Evolutionary conservation across 2,113 vertebrate genomes (phyloP), one percentile per base, ranked within the genome.

Genomic region (Callionymus lyra): DNA sequence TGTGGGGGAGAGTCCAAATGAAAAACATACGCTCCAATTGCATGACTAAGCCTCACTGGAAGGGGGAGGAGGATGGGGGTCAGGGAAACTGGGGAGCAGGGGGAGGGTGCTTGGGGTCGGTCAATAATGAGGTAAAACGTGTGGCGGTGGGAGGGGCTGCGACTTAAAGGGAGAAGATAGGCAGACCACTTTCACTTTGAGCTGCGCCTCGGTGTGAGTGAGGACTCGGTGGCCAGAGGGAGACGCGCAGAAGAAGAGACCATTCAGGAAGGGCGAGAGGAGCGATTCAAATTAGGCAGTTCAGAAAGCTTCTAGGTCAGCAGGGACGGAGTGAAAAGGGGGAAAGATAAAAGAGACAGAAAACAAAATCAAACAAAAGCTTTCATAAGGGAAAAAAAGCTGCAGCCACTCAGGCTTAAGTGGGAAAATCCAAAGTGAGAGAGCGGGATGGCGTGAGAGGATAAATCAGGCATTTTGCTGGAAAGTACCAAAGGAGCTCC

Each of bases 131-230:
- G 68, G 72, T 78, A 79, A 74, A 79, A 65, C 71, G 68, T 78
- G 68, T 77, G 63, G 53, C 13, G 16, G 65, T 81, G 76, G 79
- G 81, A 78, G 79, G 74, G 77, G 68, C 76, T 1, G 42, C 40
- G 52, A 72, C 65, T 77, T 79, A 73, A 70, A 79, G 63, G 62
- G 68, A 75, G 74, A 69, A 71, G 63, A 60, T 65, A 17, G 47
- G 59, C 74, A 58, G 31, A 55, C 65, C 76, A 81, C 77, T 82
- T 82, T 82, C 80, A 80, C 82, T 82, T 84, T 82, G 65, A 72
- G 66, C 17, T 9, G 38, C 38, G 72, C 34, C 57, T 48, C 44
- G 53, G 56, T 45, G 41, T 54, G 64, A 61, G 57, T 61, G 68
- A 59, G 57, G 61, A 70, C 47, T 53, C 54, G 65, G 48, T 44